These are phyloP conservation scores for Cariama cristata DNA, from an alignment of 2,113 vertebrate species.

Conservation along the genomic window DNA sequence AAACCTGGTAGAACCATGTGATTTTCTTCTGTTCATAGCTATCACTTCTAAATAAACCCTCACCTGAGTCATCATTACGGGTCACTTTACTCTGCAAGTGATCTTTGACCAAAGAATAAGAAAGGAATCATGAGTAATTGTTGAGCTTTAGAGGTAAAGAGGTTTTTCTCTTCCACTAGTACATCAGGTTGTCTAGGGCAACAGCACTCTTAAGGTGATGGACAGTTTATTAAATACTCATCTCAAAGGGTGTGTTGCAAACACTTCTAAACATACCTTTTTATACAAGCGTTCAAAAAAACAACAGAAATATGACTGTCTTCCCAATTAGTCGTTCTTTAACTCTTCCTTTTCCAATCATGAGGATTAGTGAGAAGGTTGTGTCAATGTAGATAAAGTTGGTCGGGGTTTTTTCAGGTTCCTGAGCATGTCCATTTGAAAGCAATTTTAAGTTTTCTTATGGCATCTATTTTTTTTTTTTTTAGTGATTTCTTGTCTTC, in stretches of 20 bases:
- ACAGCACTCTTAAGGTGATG: background rate
- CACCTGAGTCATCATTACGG: background rate
- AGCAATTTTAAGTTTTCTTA: background rate
- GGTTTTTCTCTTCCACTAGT: background rate
- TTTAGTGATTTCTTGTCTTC: background rate
- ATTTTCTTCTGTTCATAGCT: slow-evolving; percentile 6
- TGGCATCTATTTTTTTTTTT: background rate
- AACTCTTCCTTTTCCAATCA: background rate
- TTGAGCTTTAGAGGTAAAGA: background rate
- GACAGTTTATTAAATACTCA: background rate
- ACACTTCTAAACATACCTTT: background rate
- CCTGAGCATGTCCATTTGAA: background rate
- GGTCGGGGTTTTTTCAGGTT: background rate
- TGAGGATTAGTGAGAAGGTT: background rate
- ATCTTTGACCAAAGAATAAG: slow-evolving; percentile 14
- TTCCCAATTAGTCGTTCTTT: background rate
- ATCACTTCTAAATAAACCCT: background rate
- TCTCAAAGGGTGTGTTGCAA: background rate
- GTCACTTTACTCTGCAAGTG: slow-evolving; percentile 6
- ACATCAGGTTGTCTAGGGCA: background rate
- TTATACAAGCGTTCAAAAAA: background rate
- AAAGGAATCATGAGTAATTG: background rate
- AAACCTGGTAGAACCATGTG: background rate
- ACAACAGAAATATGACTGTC: background rate
- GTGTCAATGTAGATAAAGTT: background rate